Percentiles rank a stretch among this genome's conserved stretches.
phyloP scores from a whole-genome alignment of 2,113 vertebrate species.

The Zosterops pallidus region DNA sequence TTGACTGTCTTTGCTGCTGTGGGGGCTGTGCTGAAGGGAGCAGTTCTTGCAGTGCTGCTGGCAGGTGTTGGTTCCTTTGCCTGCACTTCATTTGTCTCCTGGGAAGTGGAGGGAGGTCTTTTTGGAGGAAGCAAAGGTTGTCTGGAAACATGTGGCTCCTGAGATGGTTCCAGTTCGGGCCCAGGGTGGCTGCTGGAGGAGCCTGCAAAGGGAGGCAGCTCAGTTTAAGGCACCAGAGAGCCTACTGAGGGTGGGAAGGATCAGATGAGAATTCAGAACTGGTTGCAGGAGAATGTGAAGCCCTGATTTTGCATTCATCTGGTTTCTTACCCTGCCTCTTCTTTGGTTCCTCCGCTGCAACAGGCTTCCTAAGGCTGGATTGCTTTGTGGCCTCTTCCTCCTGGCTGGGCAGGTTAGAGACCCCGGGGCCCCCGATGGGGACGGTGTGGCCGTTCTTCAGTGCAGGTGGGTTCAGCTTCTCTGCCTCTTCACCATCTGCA shows the following conservation, averaged over 20 bases:
- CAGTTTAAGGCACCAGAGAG: background rate
- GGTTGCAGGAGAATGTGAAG: background rate
- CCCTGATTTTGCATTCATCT: background rate
- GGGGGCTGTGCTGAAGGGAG: constrained; percentile 42
- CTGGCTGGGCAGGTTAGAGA: constrained; percentile 59
- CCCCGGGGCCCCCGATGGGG: constrained; percentile 57
- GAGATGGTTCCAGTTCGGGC: constrained; percentile 76
- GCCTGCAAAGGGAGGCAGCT: constrained; percentile 69
- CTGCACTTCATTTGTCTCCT: constrained; percentile 76
- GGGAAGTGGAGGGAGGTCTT: constrained; percentile 81
- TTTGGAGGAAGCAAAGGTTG: constrained; percentile 88
- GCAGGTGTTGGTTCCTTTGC: constrained; percentile 18
- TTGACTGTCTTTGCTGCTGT: constrained; percentile 39
- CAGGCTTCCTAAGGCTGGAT: constrained; percentile 76
- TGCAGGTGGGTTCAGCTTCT: constrained; percentile 73
- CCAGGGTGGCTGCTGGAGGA: constrained; percentile 78
- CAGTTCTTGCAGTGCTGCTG: constrained; percentile 32
- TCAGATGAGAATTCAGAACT: background rate
- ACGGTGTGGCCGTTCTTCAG: constrained; percentile 94
- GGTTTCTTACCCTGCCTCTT: constrained; percentile 68
- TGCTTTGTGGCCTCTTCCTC: constrained; percentile 76
- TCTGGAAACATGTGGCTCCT: constrained; percentile 80
- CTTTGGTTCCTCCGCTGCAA: constrained; percentile 79
- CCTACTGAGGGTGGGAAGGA: background rate
- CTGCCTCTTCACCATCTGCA: constrained; percentile 79